Percentiles rank a stretch among this genome's conserved stretches.
Evolutionary conservation across 92 coral and sea anemone species (phyloP).

Genomic region (Epizoanthus ramosus): DNA sequence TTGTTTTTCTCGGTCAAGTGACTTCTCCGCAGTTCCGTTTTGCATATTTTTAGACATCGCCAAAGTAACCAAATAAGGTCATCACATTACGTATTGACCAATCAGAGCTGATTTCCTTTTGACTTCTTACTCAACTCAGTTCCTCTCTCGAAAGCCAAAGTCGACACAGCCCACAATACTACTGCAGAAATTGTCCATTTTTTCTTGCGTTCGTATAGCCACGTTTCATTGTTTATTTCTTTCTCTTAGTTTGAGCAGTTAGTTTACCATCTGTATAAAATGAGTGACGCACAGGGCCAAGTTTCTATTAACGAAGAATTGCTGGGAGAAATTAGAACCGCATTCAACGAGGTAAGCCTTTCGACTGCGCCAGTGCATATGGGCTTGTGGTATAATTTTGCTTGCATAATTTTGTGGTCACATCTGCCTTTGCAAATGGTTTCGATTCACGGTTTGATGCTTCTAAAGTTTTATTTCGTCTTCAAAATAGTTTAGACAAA

Average conservation of each 20-base stretch:
- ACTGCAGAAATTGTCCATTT: too few relatives aligned
- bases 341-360: slow-evolving; percentile 24
- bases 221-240: too few relatives aligned
- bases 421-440: slow-evolving; percentile 10
- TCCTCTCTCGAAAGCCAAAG: not conserved
- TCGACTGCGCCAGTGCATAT: not conserved
- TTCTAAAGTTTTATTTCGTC: not conserved
- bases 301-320: slow-evolving; percentile 31
- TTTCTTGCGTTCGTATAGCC: too few relatives aligned
- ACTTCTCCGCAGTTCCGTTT: not conserved
- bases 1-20: slow-evolving; percentile 16
- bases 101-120: not conserved
- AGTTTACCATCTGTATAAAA: not conserved
- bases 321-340: slow-evolving; percentile 9
- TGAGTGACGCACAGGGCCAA: slow-evolving; percentile 37
- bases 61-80: slow-evolving; percentile 47
- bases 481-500: not conserved
- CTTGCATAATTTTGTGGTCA: not conserved
- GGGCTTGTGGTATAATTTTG: not conserved
- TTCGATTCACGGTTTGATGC: not conserved
- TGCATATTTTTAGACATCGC: too few relatives aligned
- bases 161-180: too few relatives aligned
- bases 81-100: not conserved
- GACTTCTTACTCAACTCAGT: not conserved
- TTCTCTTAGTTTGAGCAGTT: too few relatives aligned